Percentiles rank a stretch among this genome's conserved stretches.
Evolutionary conservation across 1,140 invertebrate species (phyloP).

Genomic region (Apolygus lucorum): DNA sequence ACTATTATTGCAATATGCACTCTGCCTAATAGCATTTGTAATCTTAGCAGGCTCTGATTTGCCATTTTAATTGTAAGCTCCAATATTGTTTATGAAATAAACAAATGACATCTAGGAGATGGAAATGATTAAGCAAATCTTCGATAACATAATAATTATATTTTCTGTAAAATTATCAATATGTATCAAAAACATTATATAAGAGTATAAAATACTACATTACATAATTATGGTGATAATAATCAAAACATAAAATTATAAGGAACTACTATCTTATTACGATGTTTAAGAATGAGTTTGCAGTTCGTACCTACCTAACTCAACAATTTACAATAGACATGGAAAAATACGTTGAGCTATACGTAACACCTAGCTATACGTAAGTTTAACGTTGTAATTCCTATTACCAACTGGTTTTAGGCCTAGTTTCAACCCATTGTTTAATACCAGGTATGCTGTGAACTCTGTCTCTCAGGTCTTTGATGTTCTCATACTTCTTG

Average conservation of each 20-base stretch:
- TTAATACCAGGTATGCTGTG: conserved; percentile 38
- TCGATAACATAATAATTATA: too few species aligned
- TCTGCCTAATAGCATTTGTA: background rate
- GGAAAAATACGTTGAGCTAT: background rate
- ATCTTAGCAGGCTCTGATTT: too few species aligned
- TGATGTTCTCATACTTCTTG: conserved; percentile 44
- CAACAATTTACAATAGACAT: too few species aligned
- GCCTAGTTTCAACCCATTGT: conserved; percentile 41
- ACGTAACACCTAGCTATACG: background rate
- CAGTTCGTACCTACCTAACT: too few species aligned
- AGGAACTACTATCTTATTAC: background rate
- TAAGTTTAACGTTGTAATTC: background rate
- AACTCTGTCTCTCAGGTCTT: conserved; percentile 39
- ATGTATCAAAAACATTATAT: too few species aligned
- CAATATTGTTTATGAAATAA: too few species aligned
- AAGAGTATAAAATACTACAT: background rate
- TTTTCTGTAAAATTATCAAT: too few species aligned
- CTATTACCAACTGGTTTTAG: conserved; percentile 27
- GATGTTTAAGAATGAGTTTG: too few species aligned
- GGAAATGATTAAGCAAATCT: too few species aligned
- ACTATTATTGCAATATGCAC: background rate
- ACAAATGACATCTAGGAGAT: too few species aligned
- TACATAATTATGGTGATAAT: background rate
- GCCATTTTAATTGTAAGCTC: too few species aligned
- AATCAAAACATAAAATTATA: background rate